Evolutionary conservation across 2,113 vertebrate species (phyloP).

Genomic region (Ciconia stormi): DNA sequence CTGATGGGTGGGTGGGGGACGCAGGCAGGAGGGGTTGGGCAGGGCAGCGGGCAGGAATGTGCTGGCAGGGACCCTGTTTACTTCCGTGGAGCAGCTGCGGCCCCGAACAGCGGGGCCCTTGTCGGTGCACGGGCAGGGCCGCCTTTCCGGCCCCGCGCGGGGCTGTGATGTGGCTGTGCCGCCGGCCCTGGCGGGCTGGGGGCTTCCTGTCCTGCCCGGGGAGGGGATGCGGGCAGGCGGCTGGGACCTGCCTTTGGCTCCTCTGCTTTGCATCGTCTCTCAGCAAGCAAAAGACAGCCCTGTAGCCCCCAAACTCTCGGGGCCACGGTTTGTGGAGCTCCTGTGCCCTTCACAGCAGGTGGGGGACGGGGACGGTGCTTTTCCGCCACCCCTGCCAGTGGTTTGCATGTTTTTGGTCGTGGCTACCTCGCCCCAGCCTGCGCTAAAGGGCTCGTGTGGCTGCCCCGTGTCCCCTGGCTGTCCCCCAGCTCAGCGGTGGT

Average conservation of each 20-base stretch:
- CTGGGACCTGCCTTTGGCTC: neutral
- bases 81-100: neutral
- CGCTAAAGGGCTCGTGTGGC: neutral
- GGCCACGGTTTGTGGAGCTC: neutral
- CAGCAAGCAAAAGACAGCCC: neutral
- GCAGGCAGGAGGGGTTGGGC: neutral
- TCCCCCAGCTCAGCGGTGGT: neutral
- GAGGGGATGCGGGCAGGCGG: accelerated
- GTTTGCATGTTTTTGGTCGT: neutral
- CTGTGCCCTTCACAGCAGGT: neutral
- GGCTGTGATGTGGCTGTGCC: slow-evolving; percentile 35
- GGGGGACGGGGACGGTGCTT: neutral
- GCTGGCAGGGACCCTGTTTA: slow-evolving; percentile 58
- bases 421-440: neutral
- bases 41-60: slow-evolving; percentile 39
- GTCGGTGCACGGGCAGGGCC: slow-evolving; percentile 6
- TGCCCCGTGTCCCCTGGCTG: slow-evolving; percentile 32
- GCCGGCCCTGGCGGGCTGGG: neutral
- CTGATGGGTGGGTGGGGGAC: neutral
- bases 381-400: neutral
- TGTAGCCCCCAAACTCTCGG: neutral
- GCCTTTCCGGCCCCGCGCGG: neutral
- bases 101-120: slow-evolving; percentile 34
- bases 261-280: neutral
- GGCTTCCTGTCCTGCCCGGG: slow-evolving; percentile 37